A percentile compares a stretch with the other conserved stretches of the same genome.
Conservation (phyloP, 2,888 invertebrate species). For the Mayetiola destructor region DNA sequence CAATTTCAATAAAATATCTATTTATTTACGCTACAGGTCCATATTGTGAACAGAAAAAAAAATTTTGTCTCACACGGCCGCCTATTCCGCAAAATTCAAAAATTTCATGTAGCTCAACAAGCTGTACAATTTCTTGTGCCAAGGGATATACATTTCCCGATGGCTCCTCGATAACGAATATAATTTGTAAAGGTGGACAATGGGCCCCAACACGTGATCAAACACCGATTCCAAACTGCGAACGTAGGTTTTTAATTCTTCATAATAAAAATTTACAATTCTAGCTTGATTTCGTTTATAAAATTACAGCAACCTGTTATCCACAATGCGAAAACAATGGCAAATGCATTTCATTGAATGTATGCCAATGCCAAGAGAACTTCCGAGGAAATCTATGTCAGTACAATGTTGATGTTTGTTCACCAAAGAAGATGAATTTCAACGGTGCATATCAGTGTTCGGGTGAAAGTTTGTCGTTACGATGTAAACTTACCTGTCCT, state of each 20-base stretch:
- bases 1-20: too few relatives aligned
- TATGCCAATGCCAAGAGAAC: conserved; percentile 61
- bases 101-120: conserved; percentile 44
- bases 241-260: too few relatives aligned
- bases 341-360: conserved; percentile 58
- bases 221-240: conserved; percentile 43
- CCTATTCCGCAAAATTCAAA: conserved; percentile 50
- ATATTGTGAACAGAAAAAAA: conserved; percentile 58
- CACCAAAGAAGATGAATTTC: conserved; percentile 48
- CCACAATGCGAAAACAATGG: conserved; percentile 71
- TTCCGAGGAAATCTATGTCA: conserved; percentile 37
- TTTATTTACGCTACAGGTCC: too few relatives aligned
- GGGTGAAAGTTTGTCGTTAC: conserved; percentile 43
- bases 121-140: conserved; percentile 51
- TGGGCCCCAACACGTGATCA: conserved; percentile 57
- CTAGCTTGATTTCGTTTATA: too few relatives aligned
- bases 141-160: conserved; percentile 56
- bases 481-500: conserved; percentile 54
- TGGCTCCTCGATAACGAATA: conserved; percentile 49
- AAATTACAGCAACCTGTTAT: conserved; percentile 42
- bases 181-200: conserved; percentile 52
- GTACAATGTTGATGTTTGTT: conserved; percentile 41
- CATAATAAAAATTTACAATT: too few relatives aligned
- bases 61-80: conserved; percentile 52
- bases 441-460: conserved; percentile 64